Percentiles rank a stretch among this genome's conserved stretches.
Evolutionary conservation across 2,113 vertebrate species (phyloP).

Genomic region (Mus pahari): DNA sequence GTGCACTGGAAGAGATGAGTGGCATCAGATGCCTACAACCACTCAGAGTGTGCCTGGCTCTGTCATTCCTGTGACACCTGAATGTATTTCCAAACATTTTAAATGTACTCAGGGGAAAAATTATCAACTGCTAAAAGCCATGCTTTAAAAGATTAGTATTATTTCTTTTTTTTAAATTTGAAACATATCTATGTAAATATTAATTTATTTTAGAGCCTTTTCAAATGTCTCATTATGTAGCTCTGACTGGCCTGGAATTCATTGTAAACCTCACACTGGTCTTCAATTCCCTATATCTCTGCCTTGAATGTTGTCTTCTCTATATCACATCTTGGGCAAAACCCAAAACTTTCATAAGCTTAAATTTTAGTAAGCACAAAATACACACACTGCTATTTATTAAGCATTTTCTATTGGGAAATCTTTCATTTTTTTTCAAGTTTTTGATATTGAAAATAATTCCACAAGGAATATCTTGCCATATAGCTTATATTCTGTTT

Average conservation of each 20-base stretch:
- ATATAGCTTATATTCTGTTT: constrained; percentile 1
- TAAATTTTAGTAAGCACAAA: background rate
- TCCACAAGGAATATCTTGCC: background rate
- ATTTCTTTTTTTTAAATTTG: background rate
- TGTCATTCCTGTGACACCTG: background rate
- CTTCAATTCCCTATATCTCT: background rate
- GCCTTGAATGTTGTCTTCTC: background rate
- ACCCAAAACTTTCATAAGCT: background rate
- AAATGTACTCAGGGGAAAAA: background rate
- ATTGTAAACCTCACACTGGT: background rate
- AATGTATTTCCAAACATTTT: background rate
- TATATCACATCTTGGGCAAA: background rate
- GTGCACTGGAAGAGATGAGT: background rate
- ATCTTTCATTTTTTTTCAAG: background rate
- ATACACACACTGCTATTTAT: background rate
- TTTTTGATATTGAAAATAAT: constrained; percentile 38
- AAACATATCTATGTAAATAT: background rate
- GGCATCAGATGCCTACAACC: background rate
- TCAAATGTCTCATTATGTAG: background rate
- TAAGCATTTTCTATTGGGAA: background rate
- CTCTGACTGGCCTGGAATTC: background rate
- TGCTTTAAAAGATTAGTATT: background rate
- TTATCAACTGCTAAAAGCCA: background rate
- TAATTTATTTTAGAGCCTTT: background rate
- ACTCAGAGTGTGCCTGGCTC: background rate